Conservation (phyloP, 2,797 vertebrate genomes). For the Chloroceryle inda region DNA sequence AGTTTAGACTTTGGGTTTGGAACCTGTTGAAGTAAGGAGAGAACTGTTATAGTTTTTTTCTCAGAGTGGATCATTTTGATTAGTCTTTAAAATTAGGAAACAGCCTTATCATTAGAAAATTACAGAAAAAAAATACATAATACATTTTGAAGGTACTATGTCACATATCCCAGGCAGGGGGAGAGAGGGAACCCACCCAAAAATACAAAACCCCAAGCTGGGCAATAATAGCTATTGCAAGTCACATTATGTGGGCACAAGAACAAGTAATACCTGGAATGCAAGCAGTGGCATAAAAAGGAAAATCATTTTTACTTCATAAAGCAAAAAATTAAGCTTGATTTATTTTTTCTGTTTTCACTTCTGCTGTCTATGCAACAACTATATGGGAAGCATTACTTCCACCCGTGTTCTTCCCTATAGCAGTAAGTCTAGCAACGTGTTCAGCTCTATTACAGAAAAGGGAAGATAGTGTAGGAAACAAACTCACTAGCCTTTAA, state of each 20-base stretch:
- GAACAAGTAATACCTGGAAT: not conserved
- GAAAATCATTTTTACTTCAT: not conserved
- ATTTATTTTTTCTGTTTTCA: not conserved
- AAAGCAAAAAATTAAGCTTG: not conserved
- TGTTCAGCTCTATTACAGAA: not conserved
- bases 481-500: not conserved
- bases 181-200: not conserved
- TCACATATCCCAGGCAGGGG: not conserved
- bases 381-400: not conserved
- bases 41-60: not conserved
- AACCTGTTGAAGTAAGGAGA: slow-evolving; percentile 80
- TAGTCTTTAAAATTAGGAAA: not conserved
- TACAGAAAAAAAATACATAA: not conserved
- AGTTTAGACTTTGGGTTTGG: slow-evolving; percentile 91
- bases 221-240: not conserved
- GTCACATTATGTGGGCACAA: not conserved
- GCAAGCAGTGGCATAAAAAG: not conserved
- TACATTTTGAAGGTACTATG: not conserved
- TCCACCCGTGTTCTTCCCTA: not conserved
- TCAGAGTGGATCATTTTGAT: not conserved
- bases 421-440: not conserved
- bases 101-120: not conserved
- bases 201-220: not conserved
- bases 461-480: not conserved
- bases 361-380: not conserved